Evolutionary conservation across 2,113 vertebrate genomes (phyloP).

Genomic region (Amblyopsis rosae): DNA sequence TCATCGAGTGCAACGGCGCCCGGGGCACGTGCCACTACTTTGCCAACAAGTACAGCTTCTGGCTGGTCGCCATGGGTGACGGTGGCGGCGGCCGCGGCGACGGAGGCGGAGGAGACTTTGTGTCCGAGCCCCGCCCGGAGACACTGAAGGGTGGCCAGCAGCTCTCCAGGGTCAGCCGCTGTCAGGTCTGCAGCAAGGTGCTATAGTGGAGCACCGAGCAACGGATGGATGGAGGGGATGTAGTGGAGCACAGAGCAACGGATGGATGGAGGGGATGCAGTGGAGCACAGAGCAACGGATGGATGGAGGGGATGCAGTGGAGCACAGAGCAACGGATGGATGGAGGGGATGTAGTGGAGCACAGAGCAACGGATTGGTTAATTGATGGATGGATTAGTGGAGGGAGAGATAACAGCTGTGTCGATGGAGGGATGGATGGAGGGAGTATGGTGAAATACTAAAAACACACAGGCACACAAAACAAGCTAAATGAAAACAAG

Average conservation of each 20-base stretch:
- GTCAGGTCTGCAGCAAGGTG: constrained; percentile 97
- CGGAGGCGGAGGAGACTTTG: constrained; percentile 68
- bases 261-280: constrained; percentile 81
- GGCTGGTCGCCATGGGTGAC: constrained; percentile 86
- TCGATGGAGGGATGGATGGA: constrained; percentile 17
- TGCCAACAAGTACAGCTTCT: constrained; percentile 97
- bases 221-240: neutral
- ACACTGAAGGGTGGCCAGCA: constrained; percentile 88
- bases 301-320: too few species aligned
- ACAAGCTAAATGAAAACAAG: constrained; percentile 47
- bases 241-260: too few species aligned
- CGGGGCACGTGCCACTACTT: constrained; percentile 94
- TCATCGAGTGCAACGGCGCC: constrained; percentile 94
- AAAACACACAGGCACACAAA: constrained; percentile 28
- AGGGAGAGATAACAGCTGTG: neutral
- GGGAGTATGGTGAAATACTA: constrained; percentile 10
- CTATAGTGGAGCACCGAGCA: constrained; percentile 71
- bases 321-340: too few species aligned
- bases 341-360: constrained; percentile 83
- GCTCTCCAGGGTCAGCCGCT: constrained; percentile 86
- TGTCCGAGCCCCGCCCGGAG: constrained; percentile 72
- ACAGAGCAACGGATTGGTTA: neutral
- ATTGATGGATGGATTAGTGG: constrained; percentile 65
- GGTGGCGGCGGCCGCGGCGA: constrained; percentile 37
- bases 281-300: neutral